Evolutionary conservation across 2,888 invertebrate species (phyloP).

Genomic region (Fissipunctia ypsillon): DNA sequence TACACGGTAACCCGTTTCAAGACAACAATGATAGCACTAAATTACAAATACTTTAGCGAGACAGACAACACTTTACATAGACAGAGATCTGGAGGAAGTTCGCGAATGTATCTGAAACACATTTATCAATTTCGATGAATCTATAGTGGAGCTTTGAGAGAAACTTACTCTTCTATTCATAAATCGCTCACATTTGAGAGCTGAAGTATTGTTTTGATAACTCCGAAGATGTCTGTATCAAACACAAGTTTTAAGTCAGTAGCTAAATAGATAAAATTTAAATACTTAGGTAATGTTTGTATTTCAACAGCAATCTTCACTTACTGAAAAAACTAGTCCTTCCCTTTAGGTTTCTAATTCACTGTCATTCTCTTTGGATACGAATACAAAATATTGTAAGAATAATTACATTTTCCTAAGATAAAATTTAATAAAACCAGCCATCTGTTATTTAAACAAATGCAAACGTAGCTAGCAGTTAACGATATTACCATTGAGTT

Average conservation of each 20-base stretch:
- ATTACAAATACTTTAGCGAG: conserved; percentile 37
- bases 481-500: conserved; percentile 56
- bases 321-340: neutral
- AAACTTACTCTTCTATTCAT: conserved; percentile 31
- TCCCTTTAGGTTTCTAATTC: neutral
- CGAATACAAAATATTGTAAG: neutral
- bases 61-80: conserved; percentile 34
- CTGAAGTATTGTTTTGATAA: conserved; percentile 23
- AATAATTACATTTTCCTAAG: conserved; percentile 24
- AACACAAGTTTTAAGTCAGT: neutral
- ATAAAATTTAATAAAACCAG: conserved; percentile 37
- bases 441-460: conserved; percentile 50
- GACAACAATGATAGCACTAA: conserved; percentile 39
- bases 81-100: conserved; percentile 46
- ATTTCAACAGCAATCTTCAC: neutral
- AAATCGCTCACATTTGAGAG: conserved; percentile 26
- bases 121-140: conserved; percentile 45
- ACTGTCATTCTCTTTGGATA: conserved; percentile 8
- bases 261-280: neutral
- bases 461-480: conserved; percentile 39
- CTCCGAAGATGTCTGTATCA: neutral
- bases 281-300: neutral
- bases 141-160: conserved; percentile 8
- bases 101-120: conserved; percentile 29
- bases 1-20: conserved; percentile 52